Conservation (phyloP, 2,113 vertebrate genomes). For the Rousettus leschenaultii region DNA sequence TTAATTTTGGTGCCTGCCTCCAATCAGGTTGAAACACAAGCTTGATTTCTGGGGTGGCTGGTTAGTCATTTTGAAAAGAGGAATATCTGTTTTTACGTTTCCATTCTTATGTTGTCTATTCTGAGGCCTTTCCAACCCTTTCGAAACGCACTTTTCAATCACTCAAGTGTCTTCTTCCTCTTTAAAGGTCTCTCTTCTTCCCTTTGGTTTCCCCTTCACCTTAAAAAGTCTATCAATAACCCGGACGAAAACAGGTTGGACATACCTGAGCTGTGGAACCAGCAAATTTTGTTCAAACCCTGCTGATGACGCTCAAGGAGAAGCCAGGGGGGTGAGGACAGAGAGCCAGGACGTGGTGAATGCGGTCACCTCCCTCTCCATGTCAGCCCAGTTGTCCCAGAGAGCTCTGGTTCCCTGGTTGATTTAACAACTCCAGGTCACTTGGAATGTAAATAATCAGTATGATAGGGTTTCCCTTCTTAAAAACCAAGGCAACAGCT, state of each 20-base stretch:
- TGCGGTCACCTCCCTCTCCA: background rate
- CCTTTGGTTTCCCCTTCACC: background rate
- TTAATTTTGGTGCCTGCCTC: background rate
- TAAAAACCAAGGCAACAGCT: slow-evolving; percentile 17
- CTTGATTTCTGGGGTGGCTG: background rate
- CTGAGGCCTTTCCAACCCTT: slow-evolving; percentile 7
- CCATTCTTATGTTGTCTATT: background rate
- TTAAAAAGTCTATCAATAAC: background rate
- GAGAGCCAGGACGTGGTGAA: background rate
- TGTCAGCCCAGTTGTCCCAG: background rate
- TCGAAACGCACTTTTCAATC: background rate
- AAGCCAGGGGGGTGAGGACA: background rate
- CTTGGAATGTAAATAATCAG: slow-evolving; percentile 38
- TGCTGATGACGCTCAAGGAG: background rate
- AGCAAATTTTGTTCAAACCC: background rate
- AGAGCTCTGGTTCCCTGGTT: background rate
- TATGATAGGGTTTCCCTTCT: background rate
- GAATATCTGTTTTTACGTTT: background rate
- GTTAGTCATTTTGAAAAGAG: background rate
- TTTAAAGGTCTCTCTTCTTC: background rate
- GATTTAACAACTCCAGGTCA: slow-evolving; percentile 10
- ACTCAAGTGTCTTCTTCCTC: background rate
- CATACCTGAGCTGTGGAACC: slow-evolving; percentile 53
- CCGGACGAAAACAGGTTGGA: slow-evolving; percentile 15
- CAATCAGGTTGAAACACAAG: background rate